Evolutionary conservation across 1,140 invertebrate species (phyloP), one percentile per base, ranked within the genome.

Genomic region (Penaeus vannamei): DNA sequence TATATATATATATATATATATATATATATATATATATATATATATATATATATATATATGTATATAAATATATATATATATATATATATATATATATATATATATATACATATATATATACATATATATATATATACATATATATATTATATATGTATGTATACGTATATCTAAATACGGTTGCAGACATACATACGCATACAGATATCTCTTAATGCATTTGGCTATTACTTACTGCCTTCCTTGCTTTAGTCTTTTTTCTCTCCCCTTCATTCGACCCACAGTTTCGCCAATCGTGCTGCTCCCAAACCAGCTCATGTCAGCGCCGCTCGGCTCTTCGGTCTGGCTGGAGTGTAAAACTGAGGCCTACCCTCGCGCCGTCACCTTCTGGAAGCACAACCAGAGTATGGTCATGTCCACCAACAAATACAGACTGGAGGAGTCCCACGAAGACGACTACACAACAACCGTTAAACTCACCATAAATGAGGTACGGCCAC

Each of bases 231-330:
- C 12, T 76, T 8, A 22, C 0, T 42, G 2, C 1, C 14, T 53
- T 42, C n/a, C 12, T 26, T 29, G 42, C 79, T 26, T 77, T n/a
- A 5, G 53, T 32, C 76, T 62, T 64, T 36, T 36, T 3, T 46
- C 53, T 36, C 53, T 60, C 5, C 10, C n/a, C 26, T 26, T 53
- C 42, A 5, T 66, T 62, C 59, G 46, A 5, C 26, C 84, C 76
- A 14, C 94, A 97, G 96, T 97, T 94, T 94, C 95, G 80, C 96
- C 97, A 23, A 95, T 95, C 91, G 96, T 97, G 59, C 96, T 96
- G 93, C 96, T 96, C 72, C 95, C 95, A 90, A 97, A 96, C 93
- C 97, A 97, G 93, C 94, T 97, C 89, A 93, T 97, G 69, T 96
- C 96, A 29, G 96, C 96, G 8, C 96, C 96, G 42, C 93, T 96